phyloP scores from a whole-genome alignment of 2,797 vertebrate species.

The Threskiornis aethiopicus region DNA sequence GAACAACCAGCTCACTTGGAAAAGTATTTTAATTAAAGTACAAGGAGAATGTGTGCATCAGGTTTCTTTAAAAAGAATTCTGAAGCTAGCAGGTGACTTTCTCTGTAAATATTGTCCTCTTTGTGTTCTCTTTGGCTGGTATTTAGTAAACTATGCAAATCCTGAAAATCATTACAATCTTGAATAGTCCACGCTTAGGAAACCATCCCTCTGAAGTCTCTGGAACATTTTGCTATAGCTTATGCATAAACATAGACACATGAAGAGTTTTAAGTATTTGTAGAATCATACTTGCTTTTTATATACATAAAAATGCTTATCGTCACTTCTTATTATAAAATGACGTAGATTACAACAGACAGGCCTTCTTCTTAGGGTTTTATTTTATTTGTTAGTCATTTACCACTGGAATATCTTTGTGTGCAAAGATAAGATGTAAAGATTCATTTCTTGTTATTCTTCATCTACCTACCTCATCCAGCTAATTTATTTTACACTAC shows the following conservation, averaged over 20 bases:
- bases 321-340: background rate
- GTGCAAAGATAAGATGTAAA: background rate
- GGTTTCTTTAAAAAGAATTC: background rate
- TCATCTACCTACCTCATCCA: background rate
- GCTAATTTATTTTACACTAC: background rate
- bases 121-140: background rate
- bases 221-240: background rate
- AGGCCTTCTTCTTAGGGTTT: background rate
- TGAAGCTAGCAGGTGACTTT: background rate
- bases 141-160: background rate
- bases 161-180: background rate
- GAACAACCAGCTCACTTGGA: background rate
- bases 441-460: background rate
- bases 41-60: background rate
- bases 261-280: background rate
- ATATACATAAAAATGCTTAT: background rate
- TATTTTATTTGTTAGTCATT: background rate
- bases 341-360: background rate
- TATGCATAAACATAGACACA: background rate
- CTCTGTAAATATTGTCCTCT: background rate
- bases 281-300: background rate
- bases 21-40: background rate
- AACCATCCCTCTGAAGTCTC: background rate
- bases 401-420: background rate
- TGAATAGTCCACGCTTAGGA: background rate